Evolutionary conservation across 2,797 vertebrate genomes (phyloP).

Genomic region (Ctenopoma kingsleyae): DNA sequence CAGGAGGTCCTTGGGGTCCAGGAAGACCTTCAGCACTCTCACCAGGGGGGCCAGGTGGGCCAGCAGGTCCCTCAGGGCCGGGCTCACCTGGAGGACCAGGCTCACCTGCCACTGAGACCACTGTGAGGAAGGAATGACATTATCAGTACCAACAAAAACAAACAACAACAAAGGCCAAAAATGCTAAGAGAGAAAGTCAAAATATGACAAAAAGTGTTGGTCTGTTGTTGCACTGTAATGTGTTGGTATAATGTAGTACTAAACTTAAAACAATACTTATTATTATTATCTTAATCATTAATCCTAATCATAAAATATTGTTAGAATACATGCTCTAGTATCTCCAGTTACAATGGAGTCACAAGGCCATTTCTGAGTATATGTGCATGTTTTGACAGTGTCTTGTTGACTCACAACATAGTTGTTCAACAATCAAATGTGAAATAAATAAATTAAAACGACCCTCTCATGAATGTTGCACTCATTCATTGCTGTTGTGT

Average conservation of each 20-base stretch:
- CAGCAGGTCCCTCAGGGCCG: constrained; percentile 91
- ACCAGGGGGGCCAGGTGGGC: constrained; percentile 89
- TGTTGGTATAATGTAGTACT: neutral
- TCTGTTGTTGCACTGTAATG: neutral
- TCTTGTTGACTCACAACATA: neutral
- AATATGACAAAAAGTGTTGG: neutral
- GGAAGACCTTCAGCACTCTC: constrained; percentile 88
- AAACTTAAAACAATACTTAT: neutral
- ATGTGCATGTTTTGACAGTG: neutral
- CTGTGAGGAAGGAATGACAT: constrained; percentile 63
- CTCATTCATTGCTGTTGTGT: neutral
- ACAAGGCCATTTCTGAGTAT: constrained; percentile 8
- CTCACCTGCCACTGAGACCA: constrained; percentile 85
- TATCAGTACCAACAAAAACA: constrained; percentile 33
- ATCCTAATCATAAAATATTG: neutral
- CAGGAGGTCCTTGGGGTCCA: constrained; percentile 90
- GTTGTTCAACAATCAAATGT: constrained; percentile 1
- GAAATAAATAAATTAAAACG: neutral
- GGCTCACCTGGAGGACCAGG: constrained; percentile 91
- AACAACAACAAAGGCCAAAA: neutral
- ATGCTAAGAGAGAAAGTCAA: neutral
- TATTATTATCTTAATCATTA: too few species aligned
- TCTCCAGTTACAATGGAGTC: neutral
- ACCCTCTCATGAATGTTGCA: neutral
- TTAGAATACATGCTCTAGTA: neutral